Evolutionary conservation across 37 sponge, comb jelly and placozoan genomes (phyloP).

Genomic region (Crambe crambe): DNA sequence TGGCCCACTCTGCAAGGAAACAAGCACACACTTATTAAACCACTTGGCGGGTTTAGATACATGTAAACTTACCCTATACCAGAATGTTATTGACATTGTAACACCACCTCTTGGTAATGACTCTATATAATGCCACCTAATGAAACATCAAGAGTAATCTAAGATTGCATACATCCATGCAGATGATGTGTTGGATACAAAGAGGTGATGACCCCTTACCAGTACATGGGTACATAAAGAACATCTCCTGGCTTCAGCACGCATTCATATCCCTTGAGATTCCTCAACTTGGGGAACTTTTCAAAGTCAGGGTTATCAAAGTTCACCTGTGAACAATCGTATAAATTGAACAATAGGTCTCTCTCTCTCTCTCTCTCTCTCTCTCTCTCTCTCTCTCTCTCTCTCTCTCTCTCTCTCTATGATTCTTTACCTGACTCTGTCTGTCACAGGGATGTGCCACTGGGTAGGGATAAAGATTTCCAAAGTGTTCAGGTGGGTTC

Average conservation of each 20-base stretch:
- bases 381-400: too few species aligned
- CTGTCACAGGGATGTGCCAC: not conserved
- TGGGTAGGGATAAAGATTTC: too few species aligned
- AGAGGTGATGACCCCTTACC: slow-evolving; percentile 53
- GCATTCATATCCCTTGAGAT: slow-evolving; percentile 60
- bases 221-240: slow-evolving; percentile 85
- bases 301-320: slow-evolving; percentile 72
- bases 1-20: slow-evolving; percentile 48
- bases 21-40: too few species aligned
- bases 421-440: too few species aligned
- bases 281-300: slow-evolving; percentile 63
- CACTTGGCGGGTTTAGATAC: too few species aligned
- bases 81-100: slow-evolving; percentile 79
- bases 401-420: too few species aligned
- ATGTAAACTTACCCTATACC: slow-evolving; percentile 61
- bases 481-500: too few species aligned
- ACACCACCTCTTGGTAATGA: slow-evolving; percentile 43
- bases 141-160: not conserved
- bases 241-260: slow-evolving; percentile 84
- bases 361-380: too few species aligned
- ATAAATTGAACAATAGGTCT: too few species aligned
- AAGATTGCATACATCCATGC: not conserved
- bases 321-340: too few species aligned
- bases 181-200: too few species aligned
- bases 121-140: slow-evolving; percentile 79